phyloP scores from a whole-genome alignment of 2,888 invertebrate genomes.

The Tuberolachnus salignus region DNA sequence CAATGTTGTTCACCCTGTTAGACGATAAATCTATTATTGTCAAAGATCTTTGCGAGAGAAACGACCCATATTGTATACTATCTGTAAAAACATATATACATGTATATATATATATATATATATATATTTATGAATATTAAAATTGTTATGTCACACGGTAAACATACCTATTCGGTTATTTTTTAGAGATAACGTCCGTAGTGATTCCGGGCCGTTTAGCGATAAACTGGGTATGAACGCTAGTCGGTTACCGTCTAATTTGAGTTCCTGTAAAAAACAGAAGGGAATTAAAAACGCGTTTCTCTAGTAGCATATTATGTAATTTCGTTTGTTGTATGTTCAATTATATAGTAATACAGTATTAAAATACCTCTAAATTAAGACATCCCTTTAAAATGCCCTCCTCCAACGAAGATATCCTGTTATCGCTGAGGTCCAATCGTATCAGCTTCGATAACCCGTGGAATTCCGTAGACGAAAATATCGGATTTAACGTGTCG shows the following conservation, averaged over 20 bases:
- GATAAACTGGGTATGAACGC: constrained; percentile 77
- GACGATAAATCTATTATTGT: constrained; percentile 79
- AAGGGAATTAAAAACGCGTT: constrained; percentile 5
- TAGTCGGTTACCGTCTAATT: constrained; percentile 81
- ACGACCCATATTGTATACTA: constrained; percentile 72
- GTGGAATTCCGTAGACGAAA: constrained; percentile 84
- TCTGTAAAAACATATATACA: constrained; percentile 65
- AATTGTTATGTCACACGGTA: background rate
- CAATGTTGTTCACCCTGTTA: constrained; percentile 77
- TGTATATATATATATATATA: too few relatives aligned
- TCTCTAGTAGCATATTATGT: background rate
- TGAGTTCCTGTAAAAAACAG: constrained; percentile 71
- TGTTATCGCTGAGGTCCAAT: constrained; percentile 81
- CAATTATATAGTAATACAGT: too few relatives aligned
- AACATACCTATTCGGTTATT: constrained; percentile 81
- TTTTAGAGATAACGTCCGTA: constrained; percentile 75
- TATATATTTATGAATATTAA: constrained; percentile 7
- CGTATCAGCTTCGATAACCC: constrained; percentile 74
- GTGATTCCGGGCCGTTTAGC: constrained; percentile 77
- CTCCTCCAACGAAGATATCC: constrained; percentile 81
- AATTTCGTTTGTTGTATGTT: background rate
- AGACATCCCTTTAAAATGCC: constrained; percentile 84
- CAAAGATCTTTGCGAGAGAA: constrained; percentile 72
- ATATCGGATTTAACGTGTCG: constrained; percentile 88
- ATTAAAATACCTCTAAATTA: constrained; percentile 70